Percentiles rank a stretch among this genome's conserved stretches.
Evolutionary conservation across 2,888 invertebrate species (phyloP).

Genomic region (Nephrotoma flavescens): DNA sequence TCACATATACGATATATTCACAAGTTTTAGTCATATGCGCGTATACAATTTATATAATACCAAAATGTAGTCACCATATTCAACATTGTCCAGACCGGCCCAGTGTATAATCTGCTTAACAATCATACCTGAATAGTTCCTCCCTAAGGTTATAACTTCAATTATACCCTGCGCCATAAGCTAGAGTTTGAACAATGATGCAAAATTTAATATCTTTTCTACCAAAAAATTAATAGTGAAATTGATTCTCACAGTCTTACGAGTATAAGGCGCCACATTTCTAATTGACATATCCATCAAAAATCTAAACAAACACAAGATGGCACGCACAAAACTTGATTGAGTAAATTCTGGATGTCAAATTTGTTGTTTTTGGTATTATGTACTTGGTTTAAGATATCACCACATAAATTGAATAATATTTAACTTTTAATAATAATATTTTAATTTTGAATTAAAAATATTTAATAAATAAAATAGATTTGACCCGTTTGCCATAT

Average conservation of each 20-base stretch:
- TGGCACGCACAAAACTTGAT: background rate
- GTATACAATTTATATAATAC: too few species aligned
- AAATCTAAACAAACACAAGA: background rate
- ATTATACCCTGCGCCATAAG: too few species aligned
- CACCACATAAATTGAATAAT: background rate
- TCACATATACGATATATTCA: too few species aligned
- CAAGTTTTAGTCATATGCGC: too few species aligned
- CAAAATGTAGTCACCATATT: too few species aligned
- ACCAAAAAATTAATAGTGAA: background rate
- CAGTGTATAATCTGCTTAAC: too few species aligned
- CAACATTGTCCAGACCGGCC: too few species aligned
- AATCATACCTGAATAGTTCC: too few species aligned
- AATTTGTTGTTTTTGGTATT: too few species aligned
- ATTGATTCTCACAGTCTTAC: background rate
- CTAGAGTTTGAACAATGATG: too few species aligned
- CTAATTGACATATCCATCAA: background rate
- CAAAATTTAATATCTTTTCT: too few species aligned
- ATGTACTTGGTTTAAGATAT: background rate
- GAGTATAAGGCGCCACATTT: background rate
- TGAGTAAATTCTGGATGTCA: background rate
- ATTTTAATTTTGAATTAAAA: background rate
- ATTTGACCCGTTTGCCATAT: background rate
- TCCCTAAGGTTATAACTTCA: too few species aligned
- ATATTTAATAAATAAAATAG: background rate
- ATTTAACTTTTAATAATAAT: background rate